Conservation (phyloP, 1,140 invertebrate genomes). For the Asbolus verrucosus region DNA sequence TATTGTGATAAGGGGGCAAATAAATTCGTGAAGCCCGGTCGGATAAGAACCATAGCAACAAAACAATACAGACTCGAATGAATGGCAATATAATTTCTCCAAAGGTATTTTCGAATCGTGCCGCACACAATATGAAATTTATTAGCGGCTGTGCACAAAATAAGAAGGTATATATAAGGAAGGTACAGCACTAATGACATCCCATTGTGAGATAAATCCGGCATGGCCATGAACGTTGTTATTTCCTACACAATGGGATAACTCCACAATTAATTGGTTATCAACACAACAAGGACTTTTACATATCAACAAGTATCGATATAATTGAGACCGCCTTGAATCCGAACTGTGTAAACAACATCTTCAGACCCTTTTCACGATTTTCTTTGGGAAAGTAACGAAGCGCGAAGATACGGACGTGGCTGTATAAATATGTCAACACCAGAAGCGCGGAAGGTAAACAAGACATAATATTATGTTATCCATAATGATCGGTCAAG, state of each 20-base stretch:
- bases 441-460: conserved; percentile 23
- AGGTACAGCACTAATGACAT: conserved; percentile 22
- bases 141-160: conserved; percentile 9
- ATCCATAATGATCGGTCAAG: conserved; percentile 24
- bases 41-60: conserved; percentile 24
- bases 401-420: conserved; percentile 16
- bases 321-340: neutral
- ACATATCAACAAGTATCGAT: conserved; percentile 34
- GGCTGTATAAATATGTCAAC: conserved; percentile 22
- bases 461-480: conserved; percentile 23
- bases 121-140: conserved; percentile 7
- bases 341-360: conserved; percentile 16
- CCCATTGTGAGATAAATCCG: conserved; percentile 26
- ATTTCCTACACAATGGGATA: conserved; percentile 29
- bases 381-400: conserved; percentile 13
- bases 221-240: conserved; percentile 24
- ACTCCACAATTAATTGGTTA: conserved; percentile 24
- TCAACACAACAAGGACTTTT: conserved; percentile 22
- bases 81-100: conserved; percentile 26
- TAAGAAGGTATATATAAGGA: conserved; percentile 13
- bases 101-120: conserved; percentile 30
- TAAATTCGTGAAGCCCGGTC: too few species aligned
- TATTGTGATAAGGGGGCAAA: too few species aligned
- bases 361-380: neutral
- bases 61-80: conserved; percentile 23